Base-by-base conservation (phyloP, 1,140 invertebrate genomes). In the Aphidius gifuensis region DNA sequence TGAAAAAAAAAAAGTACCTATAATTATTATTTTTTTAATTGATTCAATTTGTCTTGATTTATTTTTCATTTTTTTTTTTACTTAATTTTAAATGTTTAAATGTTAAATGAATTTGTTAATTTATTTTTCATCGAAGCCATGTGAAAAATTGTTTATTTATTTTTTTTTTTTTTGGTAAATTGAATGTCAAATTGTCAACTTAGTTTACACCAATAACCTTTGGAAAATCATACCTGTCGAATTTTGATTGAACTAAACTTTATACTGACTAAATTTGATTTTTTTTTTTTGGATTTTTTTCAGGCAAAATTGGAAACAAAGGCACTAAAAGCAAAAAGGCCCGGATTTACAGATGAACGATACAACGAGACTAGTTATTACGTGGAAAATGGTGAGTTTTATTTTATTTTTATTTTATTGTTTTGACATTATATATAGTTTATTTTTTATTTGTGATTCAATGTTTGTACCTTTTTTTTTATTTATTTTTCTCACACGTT, bases 311-410 rank as follows among this genome's bases (percentile, higher is more conserved):
- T 95, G 70, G 93, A 96, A 85, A 96, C 93, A 67, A 94, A 94
- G 82, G 92, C 92, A 44, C 77, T 95, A 71, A 95, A 95, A 83
- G 92, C 93, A 46, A 94, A 94, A 80, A 86, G 92, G 77, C 93
- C 93, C 4, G 93, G 93, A 61, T 95, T 96, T 79, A 94, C 91
- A 38, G 92, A 95, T 78, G 92, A 94, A 70, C 85, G 92, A 67
- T 95, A 94, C 83, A 93, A 94, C 80, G 93, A 96, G 83, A 96
- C 94, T 38, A 94, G 92, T 32, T 98, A 97, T 83, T 97, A 95
- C 81, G 92, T 95, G 76, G 94, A 98, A 85, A 96, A 97, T 86
- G 94, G 94, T 96, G 82, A 87, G 86, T 82, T 71, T n/a, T 4
- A 45, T 44, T 60, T 55, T 44, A 48, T 53, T 21, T 61, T 46